Base-by-base conservation (phyloP, 64 coral and sea anemone genomes). In the Hydrozoanthus tunicans region DNA sequence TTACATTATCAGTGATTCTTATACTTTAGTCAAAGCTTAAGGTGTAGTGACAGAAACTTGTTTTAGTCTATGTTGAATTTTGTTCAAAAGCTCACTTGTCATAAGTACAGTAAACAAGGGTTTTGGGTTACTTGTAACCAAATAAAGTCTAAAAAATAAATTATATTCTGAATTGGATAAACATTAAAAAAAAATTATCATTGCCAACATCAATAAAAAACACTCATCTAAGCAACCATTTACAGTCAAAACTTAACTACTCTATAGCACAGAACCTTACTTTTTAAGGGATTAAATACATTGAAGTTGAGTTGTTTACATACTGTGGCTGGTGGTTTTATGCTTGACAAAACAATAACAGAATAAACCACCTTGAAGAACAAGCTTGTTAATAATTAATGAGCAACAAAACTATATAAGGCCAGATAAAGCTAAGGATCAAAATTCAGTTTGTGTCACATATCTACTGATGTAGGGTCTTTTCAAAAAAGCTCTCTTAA, bases 331-430 rank as follows among this genome's bases (percentile, higher is more conserved):
- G 84, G 84, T 88, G 84, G 84, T 88, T 88, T 88, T 15, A 88
- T 17, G 69, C 68, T 74, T 88, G 69, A 59, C 5, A 13, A 59
- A 88, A 70, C 70, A 59, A 52, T 74, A 43, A 53, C 11, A 62
- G 27, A 82, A 62, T 52, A 11, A 15, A 74, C 82, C 82, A 4
- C 64, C 14, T 15, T 60, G 54, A 15, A 60, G 8, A 17, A 58
- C 53, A 88, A 88, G 70, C 53, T 51, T 4, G 43, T 88, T 51
- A 88, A 88, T 74, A 27, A 72, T 88, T 88, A 74, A 88, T 75
- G 23, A 88, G 84, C 17, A 88, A 75, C 84, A 88, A 88, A 88
- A 88, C 84, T 88, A 88, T 88, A 88, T 88, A 88, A 70, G 73
- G 68, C 9, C 24, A 51, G 9, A 75, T 3, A 6, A 74, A 57